A percentile compares a stretch with the other conserved stretches of the same genome.
These are phyloP conservation scores for Murina feae DNA, from an alignment of 2,113 vertebrate genomes.

Conservation along the genomic window DNA sequence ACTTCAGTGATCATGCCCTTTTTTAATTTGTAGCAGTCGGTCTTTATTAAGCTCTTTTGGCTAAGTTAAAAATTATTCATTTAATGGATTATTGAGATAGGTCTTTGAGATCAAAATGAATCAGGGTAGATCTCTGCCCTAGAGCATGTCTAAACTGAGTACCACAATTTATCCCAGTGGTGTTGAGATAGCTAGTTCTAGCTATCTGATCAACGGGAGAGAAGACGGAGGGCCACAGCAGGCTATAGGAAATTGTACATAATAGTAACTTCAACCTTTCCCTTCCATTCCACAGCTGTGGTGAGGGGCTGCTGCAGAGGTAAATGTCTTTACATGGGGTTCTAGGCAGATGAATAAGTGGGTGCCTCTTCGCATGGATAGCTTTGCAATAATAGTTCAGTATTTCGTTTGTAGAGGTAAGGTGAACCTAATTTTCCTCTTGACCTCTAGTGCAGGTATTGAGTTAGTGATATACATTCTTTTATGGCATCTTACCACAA, in stretches of 20 bases:
- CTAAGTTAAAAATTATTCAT: not conserved
- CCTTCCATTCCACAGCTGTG: not conserved
- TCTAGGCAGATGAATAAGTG: not conserved
- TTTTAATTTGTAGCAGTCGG: not conserved
- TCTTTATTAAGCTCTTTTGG: not conserved
- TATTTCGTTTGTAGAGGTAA: not conserved
- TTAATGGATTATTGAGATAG: not conserved
- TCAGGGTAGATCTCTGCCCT: not conserved
- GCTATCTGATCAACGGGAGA: not conserved
- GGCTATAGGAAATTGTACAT: not conserved
- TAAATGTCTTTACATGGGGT: not conserved
- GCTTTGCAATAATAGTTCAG: not conserved
- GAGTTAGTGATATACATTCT: not conserved
- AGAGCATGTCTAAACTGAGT: not conserved
- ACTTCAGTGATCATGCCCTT: too few relatives aligned
- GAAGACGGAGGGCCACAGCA: not conserved
- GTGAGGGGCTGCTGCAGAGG: not conserved
- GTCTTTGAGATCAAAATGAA: not conserved
- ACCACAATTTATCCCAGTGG: not conserved
- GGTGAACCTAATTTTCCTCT: not conserved
- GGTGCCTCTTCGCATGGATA: not conserved
- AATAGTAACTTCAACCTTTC: not conserved
- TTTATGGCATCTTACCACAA: not conserved
- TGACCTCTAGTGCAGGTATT: not conserved
- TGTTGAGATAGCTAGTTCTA: not conserved